Base-by-base conservation (phyloP, 1,140 invertebrate genomes). In the Psix sp. region DNA sequence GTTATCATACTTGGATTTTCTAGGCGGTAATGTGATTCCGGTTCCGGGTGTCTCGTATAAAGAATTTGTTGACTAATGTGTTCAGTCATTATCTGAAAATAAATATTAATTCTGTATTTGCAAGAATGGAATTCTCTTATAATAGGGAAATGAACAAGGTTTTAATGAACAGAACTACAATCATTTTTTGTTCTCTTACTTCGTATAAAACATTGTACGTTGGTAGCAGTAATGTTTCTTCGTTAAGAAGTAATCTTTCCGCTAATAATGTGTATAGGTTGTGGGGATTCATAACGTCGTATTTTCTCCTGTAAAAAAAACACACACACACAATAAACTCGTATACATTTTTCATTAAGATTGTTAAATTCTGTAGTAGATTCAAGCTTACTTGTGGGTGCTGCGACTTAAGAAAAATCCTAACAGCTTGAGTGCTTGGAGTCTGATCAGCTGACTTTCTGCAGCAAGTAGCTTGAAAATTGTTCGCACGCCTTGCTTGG, bases 121-220 rank as follows among this genome's bases (percentile, higher is more conserved):
- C 33, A 35, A 10, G 2, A 11, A 35, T 13, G n/a, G 7, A 1
- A 35, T n/a, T n/a, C n/a, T n/a, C n/a, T n/a, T n/a, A n/a, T n/a
- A 35, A 11, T 33, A 35, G 6, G 13, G 5, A 14, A 35, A 13
- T 29, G 26, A 29, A 1, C 26, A 29, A 29, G 26, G 11, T 4
- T 24, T 24, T 24, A 35, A 35, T 13, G 5, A 13, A 35, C 10
- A 63, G n/a, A n/a, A n/a, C n/a, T n/a, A n/a, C n/a, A n/a, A n/a
- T n/a, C n/a, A n/a, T n/a, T n/a, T n/a, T n/a, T n/a, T n/a, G n/a
- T n/a, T n/a, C n/a, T n/a, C 20, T 48, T 76, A 94, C 93, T 89
- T 99, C 98, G 88, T 98, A 99, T n/a, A 99, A 91, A 60, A 97
- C 97, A 89, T 99, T 99, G 89, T 99, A 99, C 6, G 95, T 98